Base-by-base conservation (phyloP, 2,888 invertebrate species). In the Temnothorax rugatulus region DNA sequence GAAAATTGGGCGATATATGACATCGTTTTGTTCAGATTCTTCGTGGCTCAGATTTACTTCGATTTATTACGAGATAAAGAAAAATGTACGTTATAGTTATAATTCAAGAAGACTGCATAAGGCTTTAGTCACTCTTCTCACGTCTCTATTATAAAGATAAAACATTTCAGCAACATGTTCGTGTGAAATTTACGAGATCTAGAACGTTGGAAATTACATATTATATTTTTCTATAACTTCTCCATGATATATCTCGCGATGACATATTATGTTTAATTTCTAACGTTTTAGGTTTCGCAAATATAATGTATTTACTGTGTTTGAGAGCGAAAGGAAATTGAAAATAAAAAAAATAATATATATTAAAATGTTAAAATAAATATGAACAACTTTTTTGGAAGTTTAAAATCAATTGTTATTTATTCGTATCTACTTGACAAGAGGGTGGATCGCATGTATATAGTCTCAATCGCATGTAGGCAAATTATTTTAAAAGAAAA, bases 1-100 rank as follows among this genome's bases (percentile, higher is more conserved):
- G 73, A 59, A 79, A 73, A 81, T 81, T 81, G 79, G 47, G 34
- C 8, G 57, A 34, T 59, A 34, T 68, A 18, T 50, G 29, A 34
- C 73, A 73, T 47, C 47, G 34, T 38, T 50, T 5, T 41, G 38
- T 11, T 57, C n/a, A 38, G 38, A 57, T 59, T 59, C 21, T 34
- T 57, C 34, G 47, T 11, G n/a, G 9, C 7, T 21, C 38, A 50
- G 50, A 66, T 66, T 64, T 50, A 41, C 11, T 34, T 15, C 2
- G 34, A 47, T 61, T 50, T 50, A 52, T 38, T 13, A 52, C 21
- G 21, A 50, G 18, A 57, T 21, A 57, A n/a, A 13, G 21, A 41
- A 44, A 21, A 44, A 4, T 44, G 29, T 29, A 41, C 5, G 15
- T 34, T 25, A 18, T 2, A 47, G 5, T 47, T 64, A 4, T 5